Evolutionary conservation across 2,888 invertebrate genomes (phyloP).

Genomic region (Tetragnatha montana): DNA sequence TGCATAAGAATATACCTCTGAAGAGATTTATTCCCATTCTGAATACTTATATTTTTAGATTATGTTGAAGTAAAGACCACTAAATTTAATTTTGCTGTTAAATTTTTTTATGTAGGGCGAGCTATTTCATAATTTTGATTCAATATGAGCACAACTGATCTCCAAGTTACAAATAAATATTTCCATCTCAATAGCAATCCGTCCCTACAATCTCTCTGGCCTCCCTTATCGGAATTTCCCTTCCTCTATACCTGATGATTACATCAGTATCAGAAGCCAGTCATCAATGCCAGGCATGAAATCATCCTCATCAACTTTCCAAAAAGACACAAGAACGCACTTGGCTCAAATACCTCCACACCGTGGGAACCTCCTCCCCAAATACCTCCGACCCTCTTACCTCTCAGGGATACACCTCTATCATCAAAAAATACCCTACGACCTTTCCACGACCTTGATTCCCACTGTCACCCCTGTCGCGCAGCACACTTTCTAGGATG

Average conservation of each 20-base stretch:
- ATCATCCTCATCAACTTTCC: slow-evolving; percentile 12
- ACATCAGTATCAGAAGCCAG: background rate
- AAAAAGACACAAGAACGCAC: background rate
- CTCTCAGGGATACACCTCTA: background rate
- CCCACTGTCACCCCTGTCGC: slow-evolving; percentile 44
- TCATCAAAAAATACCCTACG: slow-evolving; percentile 43
- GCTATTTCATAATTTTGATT: too few relatives aligned
- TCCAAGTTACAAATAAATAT: too few relatives aligned
- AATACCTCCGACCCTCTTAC: slow-evolving; percentile 9
- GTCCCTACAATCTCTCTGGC: too few relatives aligned
- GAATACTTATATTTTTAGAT: too few relatives aligned
- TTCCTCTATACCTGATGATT: background rate
- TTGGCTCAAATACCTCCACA: background rate
- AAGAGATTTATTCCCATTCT: too few relatives aligned
- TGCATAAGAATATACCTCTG: too few relatives aligned
- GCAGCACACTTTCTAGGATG: slow-evolving; percentile 33
- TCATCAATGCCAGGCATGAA: slow-evolving; percentile 11
- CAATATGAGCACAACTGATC: too few relatives aligned
- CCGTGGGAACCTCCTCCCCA: slow-evolving; percentile 23
- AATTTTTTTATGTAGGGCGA: too few relatives aligned
- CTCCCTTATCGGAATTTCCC: background rate
- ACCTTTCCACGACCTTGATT: slow-evolving; percentile 54
- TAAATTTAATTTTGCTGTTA: too few relatives aligned
- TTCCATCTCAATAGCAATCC: too few relatives aligned
- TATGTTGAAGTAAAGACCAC: too few relatives aligned